Evolutionary conservation across 2,113 vertebrate genomes (phyloP).

Genomic region (Pterocles burchelli): DNA sequence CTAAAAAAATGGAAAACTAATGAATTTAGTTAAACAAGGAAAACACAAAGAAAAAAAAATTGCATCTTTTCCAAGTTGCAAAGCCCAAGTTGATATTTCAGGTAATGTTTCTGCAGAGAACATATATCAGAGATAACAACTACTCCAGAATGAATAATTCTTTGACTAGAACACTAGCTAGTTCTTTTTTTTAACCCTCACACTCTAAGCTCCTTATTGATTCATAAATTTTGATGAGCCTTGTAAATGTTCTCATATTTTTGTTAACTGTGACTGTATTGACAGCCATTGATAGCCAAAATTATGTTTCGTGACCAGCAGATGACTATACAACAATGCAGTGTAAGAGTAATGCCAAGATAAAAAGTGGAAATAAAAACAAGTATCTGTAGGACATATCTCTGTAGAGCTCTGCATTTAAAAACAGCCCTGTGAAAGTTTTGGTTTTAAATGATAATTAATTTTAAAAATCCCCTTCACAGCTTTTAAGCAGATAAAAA

Average conservation of each 20-base stretch:
- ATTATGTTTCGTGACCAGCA: neutral
- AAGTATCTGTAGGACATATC: neutral
- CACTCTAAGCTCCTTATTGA: neutral
- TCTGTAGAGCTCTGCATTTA: neutral
- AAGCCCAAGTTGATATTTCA: neutral
- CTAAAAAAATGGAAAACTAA: neutral
- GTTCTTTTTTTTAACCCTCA: neutral
- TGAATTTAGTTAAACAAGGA: neutral
- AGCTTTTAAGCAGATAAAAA: neutral
- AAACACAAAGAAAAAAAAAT: neutral
- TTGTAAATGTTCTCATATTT: constrained; percentile 36
- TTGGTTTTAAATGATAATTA: constrained; percentile 24
- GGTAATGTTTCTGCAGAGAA: neutral
- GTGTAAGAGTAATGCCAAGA: neutral
- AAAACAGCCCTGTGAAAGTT: neutral
- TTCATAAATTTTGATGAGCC: constrained; percentile 27
- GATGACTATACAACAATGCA: neutral
- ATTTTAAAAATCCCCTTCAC: neutral
- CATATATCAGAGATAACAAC: neutral
- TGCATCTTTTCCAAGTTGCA: neutral
- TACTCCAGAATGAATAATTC: neutral
- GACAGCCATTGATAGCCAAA: neutral
- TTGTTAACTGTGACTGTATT: neutral
- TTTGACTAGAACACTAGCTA: neutral
- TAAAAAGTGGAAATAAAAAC: neutral